Base-by-base conservation (phyloP, 2,797 vertebrate genomes). In the Pangasius larnaudii region DNA sequence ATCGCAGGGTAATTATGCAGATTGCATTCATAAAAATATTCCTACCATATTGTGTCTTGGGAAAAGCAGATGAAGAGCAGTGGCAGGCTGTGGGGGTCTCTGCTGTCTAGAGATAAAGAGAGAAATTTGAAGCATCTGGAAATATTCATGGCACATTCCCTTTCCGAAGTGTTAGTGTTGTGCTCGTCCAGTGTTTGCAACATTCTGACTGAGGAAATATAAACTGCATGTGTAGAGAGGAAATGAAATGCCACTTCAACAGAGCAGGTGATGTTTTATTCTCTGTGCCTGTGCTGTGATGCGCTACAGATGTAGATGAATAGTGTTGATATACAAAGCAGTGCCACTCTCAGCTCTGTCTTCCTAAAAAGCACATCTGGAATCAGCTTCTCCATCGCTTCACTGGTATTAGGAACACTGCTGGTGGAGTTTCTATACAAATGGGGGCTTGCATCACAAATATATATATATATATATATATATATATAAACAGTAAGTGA, bases 1-100 rank as follows among this genome's bases (percentile, higher is more conserved):
- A 90, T 91, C 49, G 27, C 74, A 88, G 53, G 85, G 85, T 91
- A 91, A 93, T 92, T 92, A 93, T 91, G 90, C 85, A 91, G 89
- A 92, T 91, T 88, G 87, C 80, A 90, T 91, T 90, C 88, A 86
- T 91, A 90, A 91, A 88, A 90, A 88, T 90, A 89, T 88, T 92
- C 90, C 85, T 88, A 87, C 5, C 84, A 88, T 74, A 83, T 71
- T 78, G 69, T 36, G 72, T 88, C 86, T 85, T 85, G 86, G 82
- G 88, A 89, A 39, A 87, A 75, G 51, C 78, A 81, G 72, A 89
- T 89, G 89, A 91, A 86, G 88, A 88, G 88, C 83, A 53, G 85
- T 89, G 90, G 87, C 90, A 91, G 90, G 67, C 86, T 85, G 81
- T 24, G 46, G 80, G 89, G 87, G 49, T 92, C 90, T 91, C 91